These are phyloP conservation scores for Microctonus brassicae DNA, from an alignment of 2,888 invertebrate genomes.

Conservation along the genomic window DNA sequence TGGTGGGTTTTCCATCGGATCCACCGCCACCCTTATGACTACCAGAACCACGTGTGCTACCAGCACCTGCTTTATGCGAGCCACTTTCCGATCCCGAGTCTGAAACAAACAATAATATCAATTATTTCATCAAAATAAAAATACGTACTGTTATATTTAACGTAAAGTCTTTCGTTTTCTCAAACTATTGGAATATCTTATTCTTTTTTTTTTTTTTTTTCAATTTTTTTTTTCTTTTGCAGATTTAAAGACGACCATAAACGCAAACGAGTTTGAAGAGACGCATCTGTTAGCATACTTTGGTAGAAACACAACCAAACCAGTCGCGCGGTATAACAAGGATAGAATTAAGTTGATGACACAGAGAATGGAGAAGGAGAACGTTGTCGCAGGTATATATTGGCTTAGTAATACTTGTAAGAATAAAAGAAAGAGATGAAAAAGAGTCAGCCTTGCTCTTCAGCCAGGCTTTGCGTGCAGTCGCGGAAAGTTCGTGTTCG, in stretches of 20 bases:
- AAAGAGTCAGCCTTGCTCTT: constrained; percentile 34
- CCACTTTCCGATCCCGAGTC: constrained; percentile 95
- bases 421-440: constrained; percentile 19
- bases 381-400: constrained; percentile 30
- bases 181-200: constrained; percentile 21
- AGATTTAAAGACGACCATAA: constrained; percentile 30
- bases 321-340: constrained; percentile 27
- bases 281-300: constrained; percentile 36
- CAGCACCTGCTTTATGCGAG: constrained; percentile 82
- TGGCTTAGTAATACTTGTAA: background rate
- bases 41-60: constrained; percentile 73
- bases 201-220: constrained; percentile 20
- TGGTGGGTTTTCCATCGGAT: constrained; percentile 95
- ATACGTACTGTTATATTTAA: constrained; percentile 21
- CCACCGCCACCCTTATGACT: constrained; percentile 72
- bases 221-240: constrained; percentile 27
- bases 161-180: constrained; percentile 14
- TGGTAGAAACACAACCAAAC: constrained; percentile 32
- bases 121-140: constrained; percentile 9
- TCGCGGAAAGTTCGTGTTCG: constrained; percentile 48
- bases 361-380: constrained; percentile 8
- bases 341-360: constrained; percentile 8
- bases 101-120: constrained; percentile 63
- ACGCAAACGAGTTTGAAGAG: constrained; percentile 32
- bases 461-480: constrained; percentile 37